Conservation (phyloP, 2,113 vertebrate species). For the Pyxicephalus adspersus region DNA sequence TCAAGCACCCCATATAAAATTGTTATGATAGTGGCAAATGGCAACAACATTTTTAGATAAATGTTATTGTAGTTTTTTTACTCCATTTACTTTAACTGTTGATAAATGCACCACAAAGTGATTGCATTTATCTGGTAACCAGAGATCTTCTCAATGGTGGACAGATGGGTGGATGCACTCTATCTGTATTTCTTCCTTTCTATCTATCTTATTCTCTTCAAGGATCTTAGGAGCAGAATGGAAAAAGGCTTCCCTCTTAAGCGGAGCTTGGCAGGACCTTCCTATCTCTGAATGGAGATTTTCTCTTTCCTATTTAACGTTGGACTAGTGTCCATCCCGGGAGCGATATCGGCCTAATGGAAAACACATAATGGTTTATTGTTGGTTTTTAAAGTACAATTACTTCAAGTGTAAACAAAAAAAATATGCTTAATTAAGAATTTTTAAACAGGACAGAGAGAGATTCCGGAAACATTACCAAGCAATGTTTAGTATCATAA, state of each 20-base stretch:
- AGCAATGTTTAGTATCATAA: constrained; percentile 77
- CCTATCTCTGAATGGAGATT: constrained; percentile 73
- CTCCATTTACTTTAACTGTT: background rate
- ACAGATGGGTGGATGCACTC: constrained; percentile 36
- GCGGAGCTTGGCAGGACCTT: constrained; percentile 71
- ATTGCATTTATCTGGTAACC: constrained; percentile 46
- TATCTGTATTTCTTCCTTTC: constrained; percentile 15
- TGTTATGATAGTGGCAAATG: background rate
- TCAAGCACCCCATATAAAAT: background rate
- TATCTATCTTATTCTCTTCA: constrained; percentile 38
- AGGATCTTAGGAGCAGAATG: constrained; percentile 51
- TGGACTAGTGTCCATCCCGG: constrained; percentile 56
- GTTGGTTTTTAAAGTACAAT: constrained; percentile 88
- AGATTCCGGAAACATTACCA: constrained; percentile 76
- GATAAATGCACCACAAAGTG: constrained; percentile 43
- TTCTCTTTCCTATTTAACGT: constrained; percentile 78
- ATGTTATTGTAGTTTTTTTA: background rate
- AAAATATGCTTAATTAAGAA: constrained; percentile 88
- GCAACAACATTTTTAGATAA: constrained; percentile 11
- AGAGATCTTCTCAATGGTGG: constrained; percentile 48
- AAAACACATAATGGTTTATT: constrained; percentile 83
- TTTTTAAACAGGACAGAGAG: constrained; percentile 83
- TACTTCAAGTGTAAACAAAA: constrained; percentile 89
- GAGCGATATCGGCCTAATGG: constrained; percentile 73
- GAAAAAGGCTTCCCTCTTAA: constrained; percentile 75